Percentiles rank a stretch among this genome's conserved stretches.
Conservation (phyloP, 2,888 invertebrate species). For the Carpatolechia fugitivella region DNA sequence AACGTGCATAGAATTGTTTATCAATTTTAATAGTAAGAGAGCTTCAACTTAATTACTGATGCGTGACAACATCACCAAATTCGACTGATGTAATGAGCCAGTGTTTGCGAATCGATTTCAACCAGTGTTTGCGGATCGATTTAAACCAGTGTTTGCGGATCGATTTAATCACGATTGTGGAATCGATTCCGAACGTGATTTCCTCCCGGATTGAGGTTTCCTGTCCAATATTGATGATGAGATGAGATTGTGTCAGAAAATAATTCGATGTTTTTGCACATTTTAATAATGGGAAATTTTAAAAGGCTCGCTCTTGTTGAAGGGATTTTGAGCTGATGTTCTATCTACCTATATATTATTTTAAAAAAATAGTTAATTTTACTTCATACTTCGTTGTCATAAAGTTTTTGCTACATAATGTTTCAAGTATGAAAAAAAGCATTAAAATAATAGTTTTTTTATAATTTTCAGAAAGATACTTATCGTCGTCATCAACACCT, state of each 20-base stretch:
- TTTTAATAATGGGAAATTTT: too few species aligned
- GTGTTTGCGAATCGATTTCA: slow-evolving; percentile 21
- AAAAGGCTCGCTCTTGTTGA: too few species aligned
- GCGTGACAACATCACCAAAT: slow-evolving; percentile 5
- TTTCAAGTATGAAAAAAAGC: too few species aligned
- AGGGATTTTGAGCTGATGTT: too few species aligned
- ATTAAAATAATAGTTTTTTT: too few species aligned
- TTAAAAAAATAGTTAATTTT: too few species aligned
- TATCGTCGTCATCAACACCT: too few species aligned
- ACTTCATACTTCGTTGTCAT: too few species aligned
- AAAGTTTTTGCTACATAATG: too few species aligned
- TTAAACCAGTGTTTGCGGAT: slow-evolving; percentile 19
- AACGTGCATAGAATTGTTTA: too few species aligned
- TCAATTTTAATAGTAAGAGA: not conserved
- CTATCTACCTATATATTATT: too few species aligned
- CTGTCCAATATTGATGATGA: not conserved
- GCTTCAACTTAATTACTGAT: not conserved
- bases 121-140: slow-evolving; percentile 20
- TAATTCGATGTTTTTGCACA: not conserved
- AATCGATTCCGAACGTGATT: slow-evolving; percentile 13
- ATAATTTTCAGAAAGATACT: too few species aligned
- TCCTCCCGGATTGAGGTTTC: slow-evolving; percentile 6
- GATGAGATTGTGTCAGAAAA: not conserved
- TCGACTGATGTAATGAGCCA: slow-evolving; percentile 4
- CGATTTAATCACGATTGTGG: slow-evolving; percentile 17